phyloP scores from a whole-genome alignment of 2,888 invertebrate species.

The Coenonympha arcania region DNA sequence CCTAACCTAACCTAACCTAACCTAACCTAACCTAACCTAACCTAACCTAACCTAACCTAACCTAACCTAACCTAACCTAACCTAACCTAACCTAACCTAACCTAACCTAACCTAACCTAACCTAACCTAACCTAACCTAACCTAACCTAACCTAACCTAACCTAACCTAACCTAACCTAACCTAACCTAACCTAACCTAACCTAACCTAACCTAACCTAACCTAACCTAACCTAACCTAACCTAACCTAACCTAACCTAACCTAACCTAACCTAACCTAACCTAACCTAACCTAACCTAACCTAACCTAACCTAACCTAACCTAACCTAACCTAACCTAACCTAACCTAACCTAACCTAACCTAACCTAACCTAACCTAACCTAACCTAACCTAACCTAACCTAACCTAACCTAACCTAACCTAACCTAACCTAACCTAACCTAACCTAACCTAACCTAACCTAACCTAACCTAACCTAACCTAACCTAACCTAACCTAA shows the following conservation, averaged over 20 bases:
- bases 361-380: slow-evolving; percentile 19
- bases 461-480: slow-evolving; percentile 24
- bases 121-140: slow-evolving; percentile 28
- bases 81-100: slow-evolving; percentile 26
- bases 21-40: slow-evolving; percentile 28
- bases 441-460: slow-evolving; percentile 18
- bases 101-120: slow-evolving; percentile 30
- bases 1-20: slow-evolving; percentile 27
- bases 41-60: slow-evolving; percentile 27
- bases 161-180: slow-evolving; percentile 27
- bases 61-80: slow-evolving; percentile 28
- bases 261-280: slow-evolving; percentile 22
- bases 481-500: slow-evolving; percentile 24
- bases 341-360: slow-evolving; percentile 25
- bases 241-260: slow-evolving; percentile 11
- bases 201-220: slow-evolving; percentile 25
- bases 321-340: slow-evolving; percentile 27
- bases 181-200: too few relatives aligned
- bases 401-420: slow-evolving; percentile 20
- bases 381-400: slow-evolving; percentile 17
- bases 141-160: slow-evolving; percentile 29
- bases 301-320: slow-evolving; percentile 24
- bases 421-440: slow-evolving; percentile 19
- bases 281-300: slow-evolving; percentile 25
- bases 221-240: slow-evolving; percentile 17